Evolutionary conservation across 2,888 invertebrate species (phyloP).

Genomic region (Geotrupes spiniger): DNA sequence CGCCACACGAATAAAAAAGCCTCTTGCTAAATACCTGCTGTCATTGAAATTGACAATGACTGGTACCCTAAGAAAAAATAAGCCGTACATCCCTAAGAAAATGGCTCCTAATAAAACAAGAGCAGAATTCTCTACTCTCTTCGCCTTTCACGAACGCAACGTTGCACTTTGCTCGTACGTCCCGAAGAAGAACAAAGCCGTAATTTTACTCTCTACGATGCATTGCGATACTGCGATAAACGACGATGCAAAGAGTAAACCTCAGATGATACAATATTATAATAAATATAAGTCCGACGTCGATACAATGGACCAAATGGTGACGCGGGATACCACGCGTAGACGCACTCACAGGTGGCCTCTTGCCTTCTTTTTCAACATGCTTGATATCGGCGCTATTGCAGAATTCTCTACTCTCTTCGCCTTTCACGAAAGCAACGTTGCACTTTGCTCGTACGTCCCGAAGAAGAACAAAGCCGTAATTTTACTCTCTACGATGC

Average conservation of each 20-base stretch:
- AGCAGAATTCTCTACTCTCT: conserved; percentile 15
- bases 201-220: conserved; percentile 29
- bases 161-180: conserved; percentile 15
- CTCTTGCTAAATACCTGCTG: conserved; percentile 26
- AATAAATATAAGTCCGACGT: conserved; percentile 29
- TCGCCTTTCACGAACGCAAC: conserved; percentile 26
- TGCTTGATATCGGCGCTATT: conserved; percentile 22
- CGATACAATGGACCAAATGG: conserved; percentile 28
- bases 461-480: conserved; percentile 16
- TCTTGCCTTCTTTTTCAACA: conserved; percentile 25
- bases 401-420: conserved; percentile 18
- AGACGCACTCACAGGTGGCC: conserved; percentile 17
- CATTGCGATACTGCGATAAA: conserved; percentile 19
- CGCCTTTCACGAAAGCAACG: conserved; percentile 26
- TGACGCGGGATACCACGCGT: conserved; percentile 17
- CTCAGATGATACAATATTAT: conserved; percentile 29
- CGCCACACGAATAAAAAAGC: no score
- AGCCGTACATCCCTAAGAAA: conserved; percentile 12
- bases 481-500: conserved; percentile 29
- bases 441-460: conserved; percentile 14
- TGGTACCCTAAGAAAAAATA: no score
- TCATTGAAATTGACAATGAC: conserved; percentile 27
- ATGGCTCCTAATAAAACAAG: conserved; percentile 24
- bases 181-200: conserved; percentile 10
- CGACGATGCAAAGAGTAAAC: conserved; percentile 22